These are phyloP conservation scores for Styela clava DNA, from an alignment of 23 tunicate species.

Conservation along the genomic window DNA sequence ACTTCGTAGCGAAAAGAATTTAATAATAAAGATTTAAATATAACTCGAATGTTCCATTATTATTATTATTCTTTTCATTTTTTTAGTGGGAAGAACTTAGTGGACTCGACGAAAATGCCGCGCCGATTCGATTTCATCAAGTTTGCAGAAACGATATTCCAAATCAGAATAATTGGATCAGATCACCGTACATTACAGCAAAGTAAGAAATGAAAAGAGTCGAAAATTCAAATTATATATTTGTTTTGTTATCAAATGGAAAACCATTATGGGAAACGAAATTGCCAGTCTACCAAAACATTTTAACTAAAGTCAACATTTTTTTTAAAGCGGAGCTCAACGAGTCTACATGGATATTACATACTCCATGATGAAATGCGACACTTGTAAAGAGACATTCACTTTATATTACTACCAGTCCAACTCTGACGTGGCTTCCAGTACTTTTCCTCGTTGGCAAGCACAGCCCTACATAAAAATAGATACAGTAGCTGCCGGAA, in stretches of 20 bases:
- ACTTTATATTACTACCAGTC: slow-evolving; percentile 80
- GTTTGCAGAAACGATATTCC: slow-evolving; percentile 47
- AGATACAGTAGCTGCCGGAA: slow-evolving; percentile 91
- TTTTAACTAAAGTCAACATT: too few relatives aligned
- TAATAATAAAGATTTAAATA: too few relatives aligned
- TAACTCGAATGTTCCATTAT: too few relatives aligned
- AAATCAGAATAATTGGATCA: slow-evolving; percentile 68
- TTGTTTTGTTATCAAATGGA: too few relatives aligned
- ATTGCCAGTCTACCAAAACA: too few relatives aligned
- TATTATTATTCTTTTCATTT: background rate
- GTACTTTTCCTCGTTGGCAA: slow-evolving; percentile 91
- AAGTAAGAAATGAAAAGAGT: too few relatives aligned
- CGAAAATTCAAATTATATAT: too few relatives aligned
- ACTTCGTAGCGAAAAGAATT: too few relatives aligned
- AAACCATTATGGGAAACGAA: too few relatives aligned
- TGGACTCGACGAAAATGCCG: slow-evolving; percentile 43
- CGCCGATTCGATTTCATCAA: slow-evolving; percentile 63
- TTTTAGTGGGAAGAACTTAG: slow-evolving; percentile 93
- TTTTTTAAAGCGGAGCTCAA: slow-evolving; percentile 44
- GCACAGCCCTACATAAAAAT: slow-evolving; percentile 78
- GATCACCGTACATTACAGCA: slow-evolving; percentile 74
- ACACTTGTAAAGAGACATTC: slow-evolving; percentile 77
- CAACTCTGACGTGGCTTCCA: slow-evolving; percentile 47
- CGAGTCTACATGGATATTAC: slow-evolving; percentile 76
- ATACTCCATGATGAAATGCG: slow-evolving; percentile 81